Base-by-base conservation (phyloP, 2,797 vertebrate species). In the Malacoctenus gilli region DNA sequence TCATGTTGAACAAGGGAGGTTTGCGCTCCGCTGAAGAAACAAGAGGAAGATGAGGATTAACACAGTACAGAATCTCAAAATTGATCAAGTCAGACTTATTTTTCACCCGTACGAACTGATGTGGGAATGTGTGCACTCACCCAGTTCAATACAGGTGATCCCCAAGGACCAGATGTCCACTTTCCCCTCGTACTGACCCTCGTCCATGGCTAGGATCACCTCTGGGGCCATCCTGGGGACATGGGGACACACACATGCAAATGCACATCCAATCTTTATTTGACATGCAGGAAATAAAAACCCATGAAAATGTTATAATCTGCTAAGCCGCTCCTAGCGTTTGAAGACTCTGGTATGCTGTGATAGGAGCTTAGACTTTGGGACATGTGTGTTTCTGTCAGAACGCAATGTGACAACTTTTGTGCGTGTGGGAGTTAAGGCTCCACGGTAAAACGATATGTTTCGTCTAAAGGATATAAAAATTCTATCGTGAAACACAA, bases 1-100 rank as follows among this genome's bases (percentile, higher is more conserved):
- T 99, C 97, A 99, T 99, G 91, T 99, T 99, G 93, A 99, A 99
- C 80, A 99, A 91, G 2, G 97, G 97, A 65, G 97, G 97, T 84
- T 98, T 99, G 80, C 97, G 95, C 82, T 99, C 97, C 78, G 96
- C 97, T 99, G 56, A 37, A 69, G 67, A n/a, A n/a, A 68, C 16
- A 48, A 40, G 18, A 0, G 3, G 48, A 39, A 65, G 19, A 48
- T 3, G 49, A 20, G 55, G 1, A 59, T 1, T 25, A 3, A 21
- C 4, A 22, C 2, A 14, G 13, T 20, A 11, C 30, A 32, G 9
- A 32, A 32, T 8, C 30, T 32, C 12, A n/a, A n/a, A n/a, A n/a
- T n/a, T n/a, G n/a, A n/a, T n/a, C n/a, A n/a, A n/a, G 10, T 32
- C 23, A n/a, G 5, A 25, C 30, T n/a, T 19, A 13, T n/a, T 25